Conservation (phyloP, 1,140 invertebrate species). For the Cotesia chilonis region DNA sequence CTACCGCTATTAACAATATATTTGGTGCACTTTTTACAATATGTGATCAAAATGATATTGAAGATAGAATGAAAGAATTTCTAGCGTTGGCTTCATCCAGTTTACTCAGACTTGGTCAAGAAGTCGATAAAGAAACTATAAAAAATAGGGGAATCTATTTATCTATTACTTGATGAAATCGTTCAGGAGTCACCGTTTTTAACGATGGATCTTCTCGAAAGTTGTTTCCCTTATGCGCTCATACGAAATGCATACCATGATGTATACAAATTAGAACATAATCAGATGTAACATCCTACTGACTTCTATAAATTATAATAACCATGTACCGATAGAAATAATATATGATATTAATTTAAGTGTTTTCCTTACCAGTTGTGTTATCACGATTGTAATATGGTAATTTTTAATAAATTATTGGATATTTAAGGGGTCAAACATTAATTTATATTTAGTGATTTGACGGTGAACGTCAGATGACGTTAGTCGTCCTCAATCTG, state of each 20-base stretch:
- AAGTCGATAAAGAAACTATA: slow-evolving; percentile 93
- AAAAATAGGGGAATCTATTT: slow-evolving; percentile 94
- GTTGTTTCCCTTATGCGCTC: slow-evolving; percentile 96
- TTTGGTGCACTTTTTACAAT: slow-evolving; percentile 97
- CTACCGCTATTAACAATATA: slow-evolving; percentile 94
- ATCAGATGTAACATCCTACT: slow-evolving; percentile 63
- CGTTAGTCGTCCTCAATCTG: too few relatives aligned
- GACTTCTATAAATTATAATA: too few relatives aligned
- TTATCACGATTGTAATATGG: too few relatives aligned
- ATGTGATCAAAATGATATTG: slow-evolving; percentile 93
- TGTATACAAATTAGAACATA: slow-evolving; percentile 88
- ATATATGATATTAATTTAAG: too few relatives aligned
- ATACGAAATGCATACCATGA: slow-evolving; percentile 96
- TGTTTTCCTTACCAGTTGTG: too few relatives aligned
- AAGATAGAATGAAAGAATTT: slow-evolving; percentile 98
- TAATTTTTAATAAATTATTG: too few relatives aligned
- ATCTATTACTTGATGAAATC: slow-evolving; percentile 93
- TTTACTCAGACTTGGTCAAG: slow-evolving; percentile 90
- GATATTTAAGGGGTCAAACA: too few relatives aligned
- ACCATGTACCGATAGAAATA: too few relatives aligned
- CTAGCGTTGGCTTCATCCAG: slow-evolving; percentile 95
- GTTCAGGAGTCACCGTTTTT: slow-evolving; percentile 97
- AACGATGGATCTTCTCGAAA: slow-evolving; percentile 97
- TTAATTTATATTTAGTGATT: too few relatives aligned
- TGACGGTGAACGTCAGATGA: too few relatives aligned